Evolutionary conservation across 2,113 vertebrate genomes (phyloP).

Genomic region (Muntiacus muntjak): DNA sequence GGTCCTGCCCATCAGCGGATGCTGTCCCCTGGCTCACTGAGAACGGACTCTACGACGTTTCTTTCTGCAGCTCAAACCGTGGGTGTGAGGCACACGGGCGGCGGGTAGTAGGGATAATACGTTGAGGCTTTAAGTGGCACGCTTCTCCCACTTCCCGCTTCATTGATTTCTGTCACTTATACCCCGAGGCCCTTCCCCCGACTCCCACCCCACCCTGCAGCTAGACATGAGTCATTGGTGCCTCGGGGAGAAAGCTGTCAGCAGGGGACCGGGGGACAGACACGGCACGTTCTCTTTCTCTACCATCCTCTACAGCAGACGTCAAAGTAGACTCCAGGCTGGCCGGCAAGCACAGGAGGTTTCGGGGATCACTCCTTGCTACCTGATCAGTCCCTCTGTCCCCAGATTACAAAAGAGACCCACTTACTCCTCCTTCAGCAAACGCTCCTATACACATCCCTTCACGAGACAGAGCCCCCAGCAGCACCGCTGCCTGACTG

Average conservation of each 20-base stretch:
- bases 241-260: background rate
- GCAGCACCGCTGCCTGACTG: background rate
- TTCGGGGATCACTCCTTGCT: background rate
- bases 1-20: background rate
- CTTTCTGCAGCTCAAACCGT: background rate
- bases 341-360: background rate
- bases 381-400: background rate
- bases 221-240: conserved; percentile 26
- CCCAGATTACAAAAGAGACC: background rate
- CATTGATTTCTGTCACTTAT: background rate
- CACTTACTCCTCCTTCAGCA: background rate
- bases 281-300: background rate
- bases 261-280: background rate
- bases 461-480: background rate
- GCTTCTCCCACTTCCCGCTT: background rate
- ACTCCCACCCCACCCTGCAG: background rate
- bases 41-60: background rate
- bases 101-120: background rate
- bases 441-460: background rate
- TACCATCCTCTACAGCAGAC: background rate
- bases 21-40: background rate
- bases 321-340: background rate
- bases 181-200: background rate
- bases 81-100: background rate
- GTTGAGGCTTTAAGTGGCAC: background rate